A percentile compares a stretch with the other conserved stretches of the same genome.
Conservation (phyloP, 1,140 invertebrate genomes). For the Orius insidiosus region DNA sequence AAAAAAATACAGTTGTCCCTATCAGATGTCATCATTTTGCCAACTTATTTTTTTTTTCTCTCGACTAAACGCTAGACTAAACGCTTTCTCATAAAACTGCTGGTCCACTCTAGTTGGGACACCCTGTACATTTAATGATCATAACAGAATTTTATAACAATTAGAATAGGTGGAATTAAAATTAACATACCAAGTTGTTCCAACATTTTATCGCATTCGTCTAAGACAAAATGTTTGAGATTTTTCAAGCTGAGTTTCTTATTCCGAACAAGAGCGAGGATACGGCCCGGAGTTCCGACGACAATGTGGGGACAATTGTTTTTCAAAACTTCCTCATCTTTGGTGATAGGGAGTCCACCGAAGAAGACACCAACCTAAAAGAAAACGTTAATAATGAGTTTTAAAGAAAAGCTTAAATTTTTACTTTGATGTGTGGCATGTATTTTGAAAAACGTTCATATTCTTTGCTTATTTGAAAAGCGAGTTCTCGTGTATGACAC, state of each 20-base stretch:
- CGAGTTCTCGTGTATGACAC: slow-evolving; percentile 94
- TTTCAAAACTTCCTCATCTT: slow-evolving; percentile 90
- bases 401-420: slow-evolving; percentile 4
- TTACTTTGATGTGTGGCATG: slow-evolving; percentile 81
- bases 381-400: slow-evolving; percentile 2
- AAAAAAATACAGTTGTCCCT: too few relatives aligned
- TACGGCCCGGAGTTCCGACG: slow-evolving; percentile 91
- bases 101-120: too few relatives aligned
- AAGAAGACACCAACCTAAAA: slow-evolving; percentile 79
- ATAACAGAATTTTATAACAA: too few relatives aligned
- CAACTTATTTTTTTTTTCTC: too few relatives aligned
- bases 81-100: too few relatives aligned
- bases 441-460: slow-evolving; percentile 98
- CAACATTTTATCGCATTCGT: slow-evolving; percentile 98
- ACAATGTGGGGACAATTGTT: slow-evolving; percentile 93
- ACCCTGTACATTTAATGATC: too few relatives aligned
- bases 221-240: slow-evolving; percentile 93
- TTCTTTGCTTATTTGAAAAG: slow-evolving; percentile 98
- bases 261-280: slow-evolving; percentile 75
- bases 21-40: too few relatives aligned
- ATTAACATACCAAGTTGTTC: slow-evolving; percentile 73
- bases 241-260: slow-evolving; percentile 87
- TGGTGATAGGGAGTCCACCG: slow-evolving; percentile 88
- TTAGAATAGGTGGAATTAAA: slow-evolving; percentile 4
- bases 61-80: too few relatives aligned